Base-by-base conservation (phyloP, 2,113 vertebrate species). In the Hassar affinis region DNA sequence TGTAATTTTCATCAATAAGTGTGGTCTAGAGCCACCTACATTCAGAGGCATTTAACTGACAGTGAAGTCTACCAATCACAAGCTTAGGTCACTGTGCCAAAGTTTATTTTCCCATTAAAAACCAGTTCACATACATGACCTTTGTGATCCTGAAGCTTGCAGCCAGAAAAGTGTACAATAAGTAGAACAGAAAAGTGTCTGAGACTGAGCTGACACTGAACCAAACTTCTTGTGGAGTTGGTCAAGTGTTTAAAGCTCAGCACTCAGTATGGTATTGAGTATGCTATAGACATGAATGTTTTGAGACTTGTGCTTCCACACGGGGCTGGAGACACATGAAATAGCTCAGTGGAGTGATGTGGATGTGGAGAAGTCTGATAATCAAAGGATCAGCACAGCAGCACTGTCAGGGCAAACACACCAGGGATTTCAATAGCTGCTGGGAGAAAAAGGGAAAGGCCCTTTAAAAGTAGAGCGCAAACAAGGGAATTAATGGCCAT, bases 301-400 rank as follows among this genome's bases (percentile, higher is more conserved):
- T 82, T 30, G 79, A 80, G 75, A 86, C 49, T 38, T 81, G n/a
- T 30, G 77, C 78, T 77, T 54, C 61, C 76, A 86, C 81, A 76
- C 66, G 86, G 74, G 81, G 69, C 75, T 87, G 3, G 17, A 85
- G 85, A 85, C 86, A 57, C 78, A 81, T 69, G 52, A 75, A 77
- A 68, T 56, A 79, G 78, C 82, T 80, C 77, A 78, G 76, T 78
- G 80, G 79, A 86, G 72, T 83, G 15, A 77, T 77, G 64, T 88
- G 83, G 85, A 89, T 85, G 80, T 86, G 79, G 88, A 72, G 62
- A 84, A 78, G 64, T 81, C 85, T 87, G 68, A 85, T 85, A 86
- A 72, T 85, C 77, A 86, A 87, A 88, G 78, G 51, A 87, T 81
- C 62, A 76, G 66, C 80, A 80, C 74, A 88, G 80, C 79, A 84